Conservation (phyloP, 2,888 invertebrate species). For the Lasioglossum leucozonium region DNA sequence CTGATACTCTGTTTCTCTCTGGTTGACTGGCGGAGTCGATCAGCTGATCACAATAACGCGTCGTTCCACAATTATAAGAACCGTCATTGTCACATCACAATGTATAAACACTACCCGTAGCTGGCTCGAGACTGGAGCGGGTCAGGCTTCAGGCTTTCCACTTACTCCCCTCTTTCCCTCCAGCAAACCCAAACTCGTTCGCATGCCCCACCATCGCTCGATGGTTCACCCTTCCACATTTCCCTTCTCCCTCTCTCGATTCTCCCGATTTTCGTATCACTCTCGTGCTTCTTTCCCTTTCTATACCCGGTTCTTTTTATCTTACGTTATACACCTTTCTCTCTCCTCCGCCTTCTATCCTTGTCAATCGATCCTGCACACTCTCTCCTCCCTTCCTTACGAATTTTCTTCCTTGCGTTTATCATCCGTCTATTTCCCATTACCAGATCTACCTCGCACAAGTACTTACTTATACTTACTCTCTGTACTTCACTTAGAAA, state of each 20-base stretch:
- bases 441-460: not conserved
- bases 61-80: conserved; percentile 73
- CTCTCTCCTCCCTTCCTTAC: conserved; percentile 23
- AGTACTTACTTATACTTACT: too few species aligned
- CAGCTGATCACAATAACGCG: conserved; percentile 78
- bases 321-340: not conserved
- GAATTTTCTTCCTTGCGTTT: not conserved
- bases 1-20: not conserved
- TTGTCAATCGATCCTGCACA: not conserved
- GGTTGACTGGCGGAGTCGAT: conserved; percentile 62
- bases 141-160: conserved; percentile 62
- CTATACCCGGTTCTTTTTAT: conserved; percentile 14
- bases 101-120: conserved; percentile 70
- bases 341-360: conserved; percentile 5
- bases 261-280: not conserved
- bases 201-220: conserved; percentile 46
- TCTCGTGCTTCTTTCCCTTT: not conserved
- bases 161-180: conserved; percentile 59
- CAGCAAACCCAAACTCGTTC: conserved; percentile 55
- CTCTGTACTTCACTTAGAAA: not conserved
- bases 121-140: conserved; percentile 75
- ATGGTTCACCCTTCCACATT: conserved; percentile 40
- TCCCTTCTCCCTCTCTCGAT: not conserved
- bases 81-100: conserved; percentile 79
- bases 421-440: not conserved